These are phyloP conservation scores for Polypedilum pembai DNA, from an alignment of 1,140 invertebrate species.

Conservation along the genomic window DNA sequence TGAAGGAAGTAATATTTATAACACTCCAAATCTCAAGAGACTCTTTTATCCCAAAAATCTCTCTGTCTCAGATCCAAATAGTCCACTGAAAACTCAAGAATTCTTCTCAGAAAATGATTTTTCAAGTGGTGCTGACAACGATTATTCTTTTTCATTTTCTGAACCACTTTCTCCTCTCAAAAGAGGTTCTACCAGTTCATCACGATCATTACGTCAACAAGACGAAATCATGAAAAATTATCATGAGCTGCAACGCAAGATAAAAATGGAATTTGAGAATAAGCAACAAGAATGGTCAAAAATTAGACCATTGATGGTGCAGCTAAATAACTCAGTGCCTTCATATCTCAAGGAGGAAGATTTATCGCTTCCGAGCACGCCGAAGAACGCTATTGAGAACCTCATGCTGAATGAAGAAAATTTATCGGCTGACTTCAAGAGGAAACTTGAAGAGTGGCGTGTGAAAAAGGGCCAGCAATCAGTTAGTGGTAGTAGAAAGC, in stretches of 20 bases:
- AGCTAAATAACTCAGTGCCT: conserved; percentile 37
- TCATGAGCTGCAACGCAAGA: conserved; percentile 56
- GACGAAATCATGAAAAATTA: conserved; percentile 53
- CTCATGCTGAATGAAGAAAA: conserved; percentile 52
- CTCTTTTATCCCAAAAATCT: conserved; percentile 40
- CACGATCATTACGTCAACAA: conserved; percentile 39
- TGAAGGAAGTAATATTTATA: conserved; percentile 28
- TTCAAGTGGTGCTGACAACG: conserved; percentile 38
- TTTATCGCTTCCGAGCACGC: conserved; percentile 36
- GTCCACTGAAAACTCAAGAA: conserved; percentile 53
- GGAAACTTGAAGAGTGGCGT: conserved; percentile 79
- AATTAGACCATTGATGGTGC: conserved; percentile 35
- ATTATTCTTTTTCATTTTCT: conserved; percentile 33
- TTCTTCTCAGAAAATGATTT: conserved; percentile 48
- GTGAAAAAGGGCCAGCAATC: conserved; percentile 51
- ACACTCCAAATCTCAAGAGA: conserved; percentile 29
- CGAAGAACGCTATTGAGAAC: conserved; percentile 31
- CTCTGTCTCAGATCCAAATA: conserved; percentile 53
- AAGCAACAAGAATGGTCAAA: conserved; percentile 67
- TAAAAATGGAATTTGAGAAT: conserved; percentile 62
- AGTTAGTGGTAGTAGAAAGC: conserved; percentile 34
- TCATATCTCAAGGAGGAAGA: conserved; percentile 41
- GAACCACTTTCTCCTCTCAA: conserved; percentile 40
- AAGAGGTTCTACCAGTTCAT: conserved; percentile 31
- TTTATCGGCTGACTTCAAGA: conserved; percentile 65